These are phyloP conservation scores for Periplaneta americana DNA, from an alignment of 1,140 invertebrate genomes.

Conservation along the genomic window DNA sequence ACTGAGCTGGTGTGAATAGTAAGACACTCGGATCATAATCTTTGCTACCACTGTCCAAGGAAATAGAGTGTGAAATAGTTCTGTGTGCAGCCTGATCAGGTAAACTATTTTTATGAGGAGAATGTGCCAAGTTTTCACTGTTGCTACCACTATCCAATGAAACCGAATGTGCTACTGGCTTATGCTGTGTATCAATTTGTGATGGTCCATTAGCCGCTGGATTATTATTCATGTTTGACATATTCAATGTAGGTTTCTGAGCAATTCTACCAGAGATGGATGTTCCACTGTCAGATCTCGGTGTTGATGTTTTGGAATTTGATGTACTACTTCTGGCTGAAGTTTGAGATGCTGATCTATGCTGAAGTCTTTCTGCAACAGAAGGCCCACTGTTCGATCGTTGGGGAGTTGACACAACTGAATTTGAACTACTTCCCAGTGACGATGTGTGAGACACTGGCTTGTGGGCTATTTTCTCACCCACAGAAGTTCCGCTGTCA, in stretches of 20 bases:
- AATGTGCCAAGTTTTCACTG: background rate
- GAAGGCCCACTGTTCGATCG: background rate
- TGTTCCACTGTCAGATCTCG: background rate
- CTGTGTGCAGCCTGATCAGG: background rate
- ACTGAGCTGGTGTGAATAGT: slow-evolving; percentile 36
- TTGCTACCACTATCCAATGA: background rate
- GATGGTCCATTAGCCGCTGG: background rate
- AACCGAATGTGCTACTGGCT: background rate
- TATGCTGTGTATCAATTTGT: background rate
- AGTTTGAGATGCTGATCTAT: background rate
- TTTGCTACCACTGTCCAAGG: slow-evolving; percentile 13
- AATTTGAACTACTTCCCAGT: background rate
- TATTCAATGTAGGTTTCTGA: background rate
- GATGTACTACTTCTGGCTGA: background rate
- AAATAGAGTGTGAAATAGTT: slow-evolving; percentile 8
- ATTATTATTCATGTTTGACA: no score
- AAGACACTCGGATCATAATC: slow-evolving; percentile 33
- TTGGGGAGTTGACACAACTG: background rate
- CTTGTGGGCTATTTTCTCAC: background rate
- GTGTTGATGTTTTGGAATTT: background rate
- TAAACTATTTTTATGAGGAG: background rate
- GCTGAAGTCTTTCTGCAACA: background rate
- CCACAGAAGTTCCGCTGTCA: background rate
- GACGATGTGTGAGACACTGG: background rate
- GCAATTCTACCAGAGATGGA: background rate